Evolutionary conservation across 2,113 vertebrate species (phyloP), one percentile per base, ranked within the genome.

Genomic region (Tragelaphus scriptus): DNA sequence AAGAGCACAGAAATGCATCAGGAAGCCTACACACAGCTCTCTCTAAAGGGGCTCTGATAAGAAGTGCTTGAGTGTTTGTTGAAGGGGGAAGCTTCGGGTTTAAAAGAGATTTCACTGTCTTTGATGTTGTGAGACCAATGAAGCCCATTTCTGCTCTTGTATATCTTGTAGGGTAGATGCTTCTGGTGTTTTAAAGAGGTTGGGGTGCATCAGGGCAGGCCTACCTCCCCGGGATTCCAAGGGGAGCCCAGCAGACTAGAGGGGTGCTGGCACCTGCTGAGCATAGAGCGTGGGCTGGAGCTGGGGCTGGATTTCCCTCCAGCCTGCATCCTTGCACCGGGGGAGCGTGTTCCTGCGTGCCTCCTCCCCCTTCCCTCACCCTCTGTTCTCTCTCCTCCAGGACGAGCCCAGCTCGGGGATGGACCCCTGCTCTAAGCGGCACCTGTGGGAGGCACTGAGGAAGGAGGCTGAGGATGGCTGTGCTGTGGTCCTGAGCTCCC

Each of bases 401-500:
- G 99, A 99, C 59, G 99, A 99, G 32, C 99, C 99, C 65, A 99
- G 99, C 75, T 99, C 98, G 5, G 99, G 99, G 14, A 99, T 99
- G 99, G 99, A 99, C 89, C 99, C 99, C 19, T 98, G 98, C 85
- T 99, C 98, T 30, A 99, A 99, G 89, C 96, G 98, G 1, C 95
- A 97, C 68, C 98, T 99, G 81, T 99, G 99, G 99, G 98, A 98
- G 85, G 96, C 96, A 0, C 97, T 99, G 11, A 63, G 82, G 28
- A 96, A 98, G 53, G 99, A 99, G 96, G 98, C 98, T 32, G 98
- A 65, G 75, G 97, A 97, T 59, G 98, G 99, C 5, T 99, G 98
- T 97, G 98, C 98, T 19, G 98, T 93, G 3, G 97, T 99, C 75
- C 97, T 99, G 71, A 99, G 98, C 0, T 99, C 99, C 5, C 99